Evolutionary conservation across 2,797 vertebrate species (phyloP).

Genomic region (Antrozous pallidus): DNA sequence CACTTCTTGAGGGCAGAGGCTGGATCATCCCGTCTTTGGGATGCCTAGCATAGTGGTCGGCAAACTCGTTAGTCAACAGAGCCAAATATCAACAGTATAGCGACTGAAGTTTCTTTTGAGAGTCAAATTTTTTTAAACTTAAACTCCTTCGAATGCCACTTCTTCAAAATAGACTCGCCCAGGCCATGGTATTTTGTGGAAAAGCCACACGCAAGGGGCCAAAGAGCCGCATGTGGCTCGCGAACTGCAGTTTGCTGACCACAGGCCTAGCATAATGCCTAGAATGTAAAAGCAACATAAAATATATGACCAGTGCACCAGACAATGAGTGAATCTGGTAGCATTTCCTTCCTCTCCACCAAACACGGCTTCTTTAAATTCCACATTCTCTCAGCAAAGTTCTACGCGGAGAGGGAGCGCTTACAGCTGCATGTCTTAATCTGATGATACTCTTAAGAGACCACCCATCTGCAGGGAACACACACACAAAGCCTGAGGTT

Average conservation of each 20-base stretch:
- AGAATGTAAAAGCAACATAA: not conserved
- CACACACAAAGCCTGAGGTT: not conserved
- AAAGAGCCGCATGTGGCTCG: too few species aligned
- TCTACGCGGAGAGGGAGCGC: conserved; percentile 10
- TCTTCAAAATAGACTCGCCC: too few species aligned
- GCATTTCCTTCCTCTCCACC: not conserved
- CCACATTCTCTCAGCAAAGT: conserved; percentile 31
- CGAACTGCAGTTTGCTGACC: too few species aligned
- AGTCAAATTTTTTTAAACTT: too few species aligned
- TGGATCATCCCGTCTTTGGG: not conserved
- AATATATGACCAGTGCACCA: not conserved
- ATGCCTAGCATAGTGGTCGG: not conserved
- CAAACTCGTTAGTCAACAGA: too few species aligned
- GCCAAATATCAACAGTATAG: too few species aligned
- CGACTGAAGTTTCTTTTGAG: too few species aligned
- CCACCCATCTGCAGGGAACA: conserved; percentile 65
- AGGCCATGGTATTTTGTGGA: too few species aligned
- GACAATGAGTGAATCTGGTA: not conserved
- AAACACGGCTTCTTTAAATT: conserved; percentile 30
- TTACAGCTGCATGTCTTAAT: conserved; percentile 61
- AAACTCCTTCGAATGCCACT: too few species aligned
- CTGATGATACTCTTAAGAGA: conserved; percentile 33
- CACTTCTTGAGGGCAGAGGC: not conserved
- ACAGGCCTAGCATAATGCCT: not conserved
- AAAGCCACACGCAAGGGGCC: too few species aligned